Conservation (phyloP, 2,888 invertebrate species). For the Nasonia oneida region DNA sequence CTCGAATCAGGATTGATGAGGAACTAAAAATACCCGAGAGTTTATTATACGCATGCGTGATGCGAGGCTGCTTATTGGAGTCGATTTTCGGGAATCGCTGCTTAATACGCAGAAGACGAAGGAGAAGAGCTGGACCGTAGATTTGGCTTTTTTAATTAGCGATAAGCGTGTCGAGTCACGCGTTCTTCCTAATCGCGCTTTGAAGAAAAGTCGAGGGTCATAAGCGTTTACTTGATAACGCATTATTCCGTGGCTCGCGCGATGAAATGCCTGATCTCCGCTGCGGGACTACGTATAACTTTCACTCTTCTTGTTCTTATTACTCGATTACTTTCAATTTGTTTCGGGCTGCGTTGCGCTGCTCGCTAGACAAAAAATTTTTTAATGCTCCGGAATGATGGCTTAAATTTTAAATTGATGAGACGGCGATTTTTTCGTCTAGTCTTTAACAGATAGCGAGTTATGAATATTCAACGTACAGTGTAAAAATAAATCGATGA, state of each 20-base stretch:
- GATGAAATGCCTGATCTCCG: background rate
- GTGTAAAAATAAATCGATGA: too few species aligned
- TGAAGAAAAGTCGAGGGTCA: conserved; percentile 24
- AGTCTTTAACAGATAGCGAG: background rate
- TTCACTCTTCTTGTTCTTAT: conserved; percentile 22
- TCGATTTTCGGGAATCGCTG: conserved; percentile 7
- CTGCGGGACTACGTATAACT: conserved; percentile 6
- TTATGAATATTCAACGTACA: too few species aligned
- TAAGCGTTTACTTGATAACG: conserved; percentile 24
- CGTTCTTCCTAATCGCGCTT: conserved; percentile 38
- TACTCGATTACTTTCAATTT: background rate
- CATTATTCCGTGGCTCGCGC: conserved; percentile 21
- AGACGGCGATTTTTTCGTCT: background rate
- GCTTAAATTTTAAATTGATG: conserved; percentile 5
- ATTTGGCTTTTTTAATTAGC: conserved; percentile 25
- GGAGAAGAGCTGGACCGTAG: background rate
- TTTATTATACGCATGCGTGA: too few species aligned
- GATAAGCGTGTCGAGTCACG: conserved; percentile 32
- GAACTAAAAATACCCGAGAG: background rate
- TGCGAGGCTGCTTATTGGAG: background rate
- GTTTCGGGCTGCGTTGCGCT: background rate
- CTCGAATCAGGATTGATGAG: background rate
- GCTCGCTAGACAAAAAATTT: background rate
- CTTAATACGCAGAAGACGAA: background rate
- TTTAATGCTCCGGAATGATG: background rate